phyloP scores from a whole-genome alignment of 2,113 vertebrate genomes.

The Anthoscopus minutus region DNA sequence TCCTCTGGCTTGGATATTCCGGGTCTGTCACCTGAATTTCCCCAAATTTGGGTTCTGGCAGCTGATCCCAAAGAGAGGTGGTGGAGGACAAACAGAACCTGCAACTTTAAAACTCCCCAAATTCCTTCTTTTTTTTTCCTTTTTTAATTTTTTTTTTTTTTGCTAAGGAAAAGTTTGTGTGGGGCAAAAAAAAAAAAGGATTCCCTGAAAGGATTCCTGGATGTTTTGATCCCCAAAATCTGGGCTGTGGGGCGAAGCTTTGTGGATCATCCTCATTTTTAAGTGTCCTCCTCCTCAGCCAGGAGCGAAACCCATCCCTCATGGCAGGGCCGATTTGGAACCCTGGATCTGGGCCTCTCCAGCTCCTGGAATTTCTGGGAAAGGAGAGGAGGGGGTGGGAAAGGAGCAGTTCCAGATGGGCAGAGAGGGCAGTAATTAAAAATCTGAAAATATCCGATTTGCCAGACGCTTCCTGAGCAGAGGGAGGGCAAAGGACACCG shows the following conservation, averaged over 20 bases:
- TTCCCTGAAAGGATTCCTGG: background rate
- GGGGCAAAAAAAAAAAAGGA: accelerated
- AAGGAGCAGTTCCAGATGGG: background rate
- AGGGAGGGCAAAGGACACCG: background rate
- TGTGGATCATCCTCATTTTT: background rate
- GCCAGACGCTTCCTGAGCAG: background rate
- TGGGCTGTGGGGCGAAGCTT: background rate
- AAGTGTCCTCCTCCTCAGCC: accelerated
- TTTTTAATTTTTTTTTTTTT: too few species aligned
- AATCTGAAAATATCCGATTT: background rate
- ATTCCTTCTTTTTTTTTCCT: background rate
- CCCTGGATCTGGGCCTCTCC: background rate
- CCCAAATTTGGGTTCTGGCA: background rate
- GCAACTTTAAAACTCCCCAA: background rate
- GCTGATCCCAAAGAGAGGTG: background rate
- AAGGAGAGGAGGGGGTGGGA: background rate
- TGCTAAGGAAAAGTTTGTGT: background rate
- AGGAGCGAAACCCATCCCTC: accelerated
- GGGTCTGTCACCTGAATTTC: accelerated
- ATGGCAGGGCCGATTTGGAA: background rate
- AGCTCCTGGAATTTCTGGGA: background rate
- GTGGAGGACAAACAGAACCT: background rate
- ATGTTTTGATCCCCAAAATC: background rate
- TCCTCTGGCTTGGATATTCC: background rate
- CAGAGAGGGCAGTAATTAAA: background rate